A percentile compares a stretch with the other conserved stretches of the same genome.
Conservation (phyloP, 2,113 vertebrate genomes). For the Philantomba maxwellii region DNA sequence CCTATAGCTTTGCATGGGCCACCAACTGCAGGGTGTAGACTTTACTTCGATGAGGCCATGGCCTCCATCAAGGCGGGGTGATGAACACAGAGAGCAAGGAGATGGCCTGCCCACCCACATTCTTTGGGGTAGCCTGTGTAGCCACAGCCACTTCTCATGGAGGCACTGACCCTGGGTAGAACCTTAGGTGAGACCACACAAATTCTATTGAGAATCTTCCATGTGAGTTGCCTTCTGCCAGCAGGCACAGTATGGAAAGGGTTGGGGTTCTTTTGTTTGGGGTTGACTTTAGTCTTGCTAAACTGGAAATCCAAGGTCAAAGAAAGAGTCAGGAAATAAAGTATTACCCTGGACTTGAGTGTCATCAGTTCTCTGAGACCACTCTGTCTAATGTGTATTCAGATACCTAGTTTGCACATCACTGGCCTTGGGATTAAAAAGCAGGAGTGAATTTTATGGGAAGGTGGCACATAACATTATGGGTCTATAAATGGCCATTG, state of each 20-base stretch:
- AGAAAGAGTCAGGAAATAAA: neutral
- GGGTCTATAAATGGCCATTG: neutral
- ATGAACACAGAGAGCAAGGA: neutral
- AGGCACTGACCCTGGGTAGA: neutral
- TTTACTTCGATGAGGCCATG: neutral
- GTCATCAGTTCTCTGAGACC: neutral
- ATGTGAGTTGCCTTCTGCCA: neutral
- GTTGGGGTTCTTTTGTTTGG: neutral
- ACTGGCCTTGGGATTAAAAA: slow-evolving; percentile 27
- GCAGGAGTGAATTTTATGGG: slow-evolving; percentile 37
- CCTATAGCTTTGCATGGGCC: neutral
- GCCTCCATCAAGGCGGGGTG: neutral
- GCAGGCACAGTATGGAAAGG: neutral
- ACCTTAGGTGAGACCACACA: neutral
- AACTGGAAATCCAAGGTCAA: neutral
- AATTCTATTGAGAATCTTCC: neutral
- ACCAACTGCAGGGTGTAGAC: neutral
- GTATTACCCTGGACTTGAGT: neutral
- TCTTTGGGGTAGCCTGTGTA: neutral
- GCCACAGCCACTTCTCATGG: neutral
- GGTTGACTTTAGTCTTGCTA: neutral
- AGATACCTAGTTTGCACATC: slow-evolving; percentile 2
- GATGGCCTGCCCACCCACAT: neutral
- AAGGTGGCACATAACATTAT: slow-evolving; percentile 28
- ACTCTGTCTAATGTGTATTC: neutral